Conservation (phyloP, 2,113 vertebrate species). For the Procavia capensis region DNA sequence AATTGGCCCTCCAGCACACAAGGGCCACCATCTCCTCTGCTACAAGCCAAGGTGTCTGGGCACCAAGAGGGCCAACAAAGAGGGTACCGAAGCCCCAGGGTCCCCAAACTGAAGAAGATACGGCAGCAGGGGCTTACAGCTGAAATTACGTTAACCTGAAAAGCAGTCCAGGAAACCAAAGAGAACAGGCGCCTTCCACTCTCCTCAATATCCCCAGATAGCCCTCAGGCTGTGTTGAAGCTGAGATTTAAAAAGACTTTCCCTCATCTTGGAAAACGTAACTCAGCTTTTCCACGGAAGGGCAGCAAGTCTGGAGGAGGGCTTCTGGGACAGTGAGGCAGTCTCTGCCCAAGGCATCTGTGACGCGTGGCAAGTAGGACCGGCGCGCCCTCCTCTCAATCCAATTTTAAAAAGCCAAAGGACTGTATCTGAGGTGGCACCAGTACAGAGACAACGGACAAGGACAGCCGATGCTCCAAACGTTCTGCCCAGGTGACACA, state of each 20-base stretch:
- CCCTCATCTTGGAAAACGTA: background rate
- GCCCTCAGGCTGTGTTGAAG: background rate
- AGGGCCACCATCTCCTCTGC: background rate
- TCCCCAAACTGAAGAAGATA: too few relatives aligned
- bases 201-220: background rate
- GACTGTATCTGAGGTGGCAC: background rate
- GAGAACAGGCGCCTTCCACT: background rate
- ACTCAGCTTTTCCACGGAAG: background rate
- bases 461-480: background rate
- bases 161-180: background rate
- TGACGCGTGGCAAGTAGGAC: background rate
- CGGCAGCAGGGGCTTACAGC: too few relatives aligned
- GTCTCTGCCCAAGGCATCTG: background rate
- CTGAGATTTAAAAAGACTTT: constrained; percentile 3
- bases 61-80: background rate
- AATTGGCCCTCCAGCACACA: background rate
- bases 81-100: background rate
- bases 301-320: background rate
- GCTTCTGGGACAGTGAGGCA: background rate
- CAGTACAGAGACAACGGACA: background rate
- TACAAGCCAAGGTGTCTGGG: background rate
- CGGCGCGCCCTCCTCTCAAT: background rate
- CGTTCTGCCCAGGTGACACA: background rate
- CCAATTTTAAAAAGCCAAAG: background rate
- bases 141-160: background rate